Evolutionary conservation across 1,140 invertebrate species (phyloP).

Genomic region (Megalopta genalis): DNA sequence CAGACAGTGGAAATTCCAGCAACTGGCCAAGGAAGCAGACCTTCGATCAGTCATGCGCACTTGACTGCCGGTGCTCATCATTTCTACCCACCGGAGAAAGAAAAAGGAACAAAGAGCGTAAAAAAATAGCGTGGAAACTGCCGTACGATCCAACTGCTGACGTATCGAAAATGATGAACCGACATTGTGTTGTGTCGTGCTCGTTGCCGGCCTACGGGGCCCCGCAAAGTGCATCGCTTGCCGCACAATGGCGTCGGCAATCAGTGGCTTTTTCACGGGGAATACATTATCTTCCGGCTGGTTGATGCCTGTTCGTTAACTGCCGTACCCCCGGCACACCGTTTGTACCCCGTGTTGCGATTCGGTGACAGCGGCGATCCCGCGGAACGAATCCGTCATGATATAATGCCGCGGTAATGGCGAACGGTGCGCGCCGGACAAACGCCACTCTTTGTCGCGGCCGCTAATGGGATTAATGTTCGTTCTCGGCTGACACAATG

Average conservation of each 20-base stretch:
- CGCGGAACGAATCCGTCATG: constrained; percentile 65
- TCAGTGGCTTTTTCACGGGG: constrained; percentile 45
- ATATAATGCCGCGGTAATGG: constrained; percentile 62
- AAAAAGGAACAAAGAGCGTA: neutral
- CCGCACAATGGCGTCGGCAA: constrained; percentile 30
- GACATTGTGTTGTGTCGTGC: constrained; percentile 19
- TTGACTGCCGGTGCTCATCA: neutral
- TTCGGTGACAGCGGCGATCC: constrained; percentile 66
- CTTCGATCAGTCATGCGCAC: neutral
- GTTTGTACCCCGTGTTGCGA: constrained; percentile 19
- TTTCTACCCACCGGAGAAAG: neutral
- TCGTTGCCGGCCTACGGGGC: constrained; percentile 6
- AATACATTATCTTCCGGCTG: constrained; percentile 41
- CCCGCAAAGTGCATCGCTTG: constrained; percentile 2
- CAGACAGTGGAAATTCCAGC: neutral
- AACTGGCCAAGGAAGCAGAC: neutral
- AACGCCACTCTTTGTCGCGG: constrained; percentile 44
- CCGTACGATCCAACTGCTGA: neutral
- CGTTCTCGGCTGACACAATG: constrained; percentile 20
- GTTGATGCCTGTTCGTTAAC: constrained; percentile 43
- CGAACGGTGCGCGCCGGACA: constrained; percentile 41
- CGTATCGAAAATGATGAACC: constrained; percentile 26
- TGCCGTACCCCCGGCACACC: constrained; percentile 2
- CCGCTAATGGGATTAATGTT: constrained; percentile 64
- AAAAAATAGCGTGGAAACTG: neutral